Conservation (phyloP, 2,113 vertebrate genomes). For the Quiscalus mexicanus region DNA sequence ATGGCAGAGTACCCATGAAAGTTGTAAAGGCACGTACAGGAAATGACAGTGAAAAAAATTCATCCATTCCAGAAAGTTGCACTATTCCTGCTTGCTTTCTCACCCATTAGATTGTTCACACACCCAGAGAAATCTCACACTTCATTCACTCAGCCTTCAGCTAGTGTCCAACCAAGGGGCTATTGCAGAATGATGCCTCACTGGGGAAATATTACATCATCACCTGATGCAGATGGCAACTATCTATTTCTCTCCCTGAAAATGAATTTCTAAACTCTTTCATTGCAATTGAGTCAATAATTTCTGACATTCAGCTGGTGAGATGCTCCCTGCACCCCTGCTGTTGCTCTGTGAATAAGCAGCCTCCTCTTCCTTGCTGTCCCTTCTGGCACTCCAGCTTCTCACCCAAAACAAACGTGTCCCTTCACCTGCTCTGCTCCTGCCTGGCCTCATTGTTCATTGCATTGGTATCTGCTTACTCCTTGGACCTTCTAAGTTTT, state of each 20-base stretch:
- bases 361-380: not conserved
- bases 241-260: not conserved
- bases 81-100: not conserved
- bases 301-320: not conserved
- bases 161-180: not conserved
- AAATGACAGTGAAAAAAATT: not conserved
- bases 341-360: not conserved
- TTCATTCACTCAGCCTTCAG: not conserved
- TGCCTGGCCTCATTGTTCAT: not conserved
- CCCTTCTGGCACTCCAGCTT: not conserved
- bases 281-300: not conserved
- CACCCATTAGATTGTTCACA: not conserved
- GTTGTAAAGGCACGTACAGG: accelerated
- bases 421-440: not conserved
- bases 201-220: not conserved
- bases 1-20: not conserved
- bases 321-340: not conserved
- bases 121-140: not conserved
- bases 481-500: not conserved
- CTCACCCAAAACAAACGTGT: not conserved
- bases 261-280: not conserved
- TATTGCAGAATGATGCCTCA: not conserved
- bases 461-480: not conserved
- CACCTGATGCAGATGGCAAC: not conserved
- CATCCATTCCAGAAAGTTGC: not conserved